Evolutionary conservation across 2,888 invertebrate genomes (phyloP), one percentile per base, ranked within the genome.

Genomic region (Zaprionus lineosus): DNA sequence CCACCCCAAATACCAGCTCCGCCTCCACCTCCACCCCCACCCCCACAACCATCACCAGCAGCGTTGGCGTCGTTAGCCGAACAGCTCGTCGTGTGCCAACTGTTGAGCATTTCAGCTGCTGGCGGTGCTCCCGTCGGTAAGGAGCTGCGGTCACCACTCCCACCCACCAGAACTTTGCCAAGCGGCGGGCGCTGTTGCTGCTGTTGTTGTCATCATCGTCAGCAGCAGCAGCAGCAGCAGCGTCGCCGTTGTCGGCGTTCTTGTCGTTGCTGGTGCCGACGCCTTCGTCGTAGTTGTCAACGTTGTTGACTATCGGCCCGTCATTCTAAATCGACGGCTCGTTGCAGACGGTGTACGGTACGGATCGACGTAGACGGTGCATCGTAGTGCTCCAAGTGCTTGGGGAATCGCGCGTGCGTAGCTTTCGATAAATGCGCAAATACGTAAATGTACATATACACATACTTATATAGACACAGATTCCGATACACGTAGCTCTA

Each of bases 261-360:
- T 8, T 15, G 26, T 40, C 15, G 50, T 24, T n/a, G 34, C 16
- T 28, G 21, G 11, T 14, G 33, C 8, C 15, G 33, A 5, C 33
- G 14, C 12, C 33, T 3, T 33, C 34, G 34, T 16, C 34, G 34
- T 16, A 15, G 6, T 16, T n/a, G 18, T 37, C 21, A 19, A 3
- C 11, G 26, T 15, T 14, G 24, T 11, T 37, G 26, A 36, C 28
- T 48, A 18, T 69, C 43, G 51, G 43, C 8, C 66, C 36, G 62
- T 71, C 74, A 77, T 84, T 84, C 74, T 64, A 56, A 74, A 70
- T 63, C 82, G 82, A 77, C 62, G 51, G 36, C 63, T 77, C 60
- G 70, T 53, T 77, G 78, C 82, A 74, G 78, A 77, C 77, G 84
- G 79, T 73, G 76, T 53, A 39, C 72, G 64, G 21, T 37, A 51